Conservation (phyloP, 2,888 invertebrate species). For the Lingula anatina region DNA sequence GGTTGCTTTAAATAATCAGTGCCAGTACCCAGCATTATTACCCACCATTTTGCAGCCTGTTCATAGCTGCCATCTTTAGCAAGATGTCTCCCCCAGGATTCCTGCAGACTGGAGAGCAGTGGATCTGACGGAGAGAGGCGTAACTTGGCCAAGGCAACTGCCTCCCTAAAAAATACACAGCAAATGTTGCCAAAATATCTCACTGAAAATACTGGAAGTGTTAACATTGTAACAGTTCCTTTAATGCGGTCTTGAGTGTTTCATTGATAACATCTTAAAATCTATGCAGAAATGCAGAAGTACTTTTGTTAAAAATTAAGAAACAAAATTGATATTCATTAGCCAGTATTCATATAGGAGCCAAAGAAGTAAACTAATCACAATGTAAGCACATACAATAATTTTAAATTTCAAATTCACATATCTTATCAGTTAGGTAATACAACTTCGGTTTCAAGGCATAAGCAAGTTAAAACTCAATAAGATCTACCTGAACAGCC, state of each 20-base stretch:
- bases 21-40: background rate
- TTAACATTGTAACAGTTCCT: too few relatives aligned
- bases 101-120: constrained; percentile 36
- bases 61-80: constrained; percentile 49
- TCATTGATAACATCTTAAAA: too few relatives aligned
- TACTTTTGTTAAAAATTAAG: too few relatives aligned
- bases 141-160: constrained; percentile 47
- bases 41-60: constrained; percentile 52
- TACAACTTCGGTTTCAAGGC: background rate
- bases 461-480: too few relatives aligned
- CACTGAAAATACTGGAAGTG: too few relatives aligned
- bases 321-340: too few relatives aligned
- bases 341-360: too few relatives aligned
- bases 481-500: constrained; percentile 40
- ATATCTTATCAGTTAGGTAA: background rate
- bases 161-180: constrained; percentile 52
- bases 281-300: too few relatives aligned
- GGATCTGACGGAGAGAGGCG: constrained; percentile 48
- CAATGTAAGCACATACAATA: too few relatives aligned
- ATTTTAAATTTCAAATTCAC: background rate
- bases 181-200: too few relatives aligned
- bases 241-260: too few relatives aligned
- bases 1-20: background rate
- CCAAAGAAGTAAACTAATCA: too few relatives aligned
- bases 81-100: constrained; percentile 42